phyloP scores from a whole-genome alignment of 2,797 vertebrate genomes.

The Tachyglossus aculeatus region DNA sequence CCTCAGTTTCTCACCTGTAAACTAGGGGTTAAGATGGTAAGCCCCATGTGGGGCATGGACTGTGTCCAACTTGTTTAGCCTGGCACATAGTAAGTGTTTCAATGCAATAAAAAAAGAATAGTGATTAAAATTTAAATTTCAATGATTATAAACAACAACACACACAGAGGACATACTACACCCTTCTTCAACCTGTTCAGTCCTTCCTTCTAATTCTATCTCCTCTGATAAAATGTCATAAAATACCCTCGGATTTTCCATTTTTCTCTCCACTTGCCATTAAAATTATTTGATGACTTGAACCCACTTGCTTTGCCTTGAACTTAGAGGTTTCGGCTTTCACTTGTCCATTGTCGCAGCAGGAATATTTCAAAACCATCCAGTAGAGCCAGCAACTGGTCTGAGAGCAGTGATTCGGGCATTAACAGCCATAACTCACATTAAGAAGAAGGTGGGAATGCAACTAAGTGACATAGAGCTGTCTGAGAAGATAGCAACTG shows the following conservation, averaged over 20 bases:
- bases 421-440: neutral
- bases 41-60: too few species aligned
- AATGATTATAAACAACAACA: too few species aligned
- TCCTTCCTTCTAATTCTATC: neutral
- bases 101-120: too few species aligned
- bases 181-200: neutral
- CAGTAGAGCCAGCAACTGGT: neutral
- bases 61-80: too few species aligned
- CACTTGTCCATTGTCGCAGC: neutral
- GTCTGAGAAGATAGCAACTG: neutral
- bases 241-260: neutral
- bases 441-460: neutral
- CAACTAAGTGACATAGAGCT: neutral
- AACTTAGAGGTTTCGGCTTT: neutral
- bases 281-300: neutral
- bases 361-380: neutral
- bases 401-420: neutral
- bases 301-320: neutral
- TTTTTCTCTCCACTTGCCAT: neutral
- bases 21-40: too few species aligned
- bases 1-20: too few species aligned
- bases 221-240: neutral
- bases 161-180: too few species aligned
- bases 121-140: too few species aligned
- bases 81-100: too few species aligned